A percentile compares a stretch with the other conserved stretches of the same genome.
These are phyloP conservation scores for Diacarnus erythraeanus DNA, from an alignment of 37 sponge, comb jelly and placozoan species.

Conservation along the genomic window DNA sequence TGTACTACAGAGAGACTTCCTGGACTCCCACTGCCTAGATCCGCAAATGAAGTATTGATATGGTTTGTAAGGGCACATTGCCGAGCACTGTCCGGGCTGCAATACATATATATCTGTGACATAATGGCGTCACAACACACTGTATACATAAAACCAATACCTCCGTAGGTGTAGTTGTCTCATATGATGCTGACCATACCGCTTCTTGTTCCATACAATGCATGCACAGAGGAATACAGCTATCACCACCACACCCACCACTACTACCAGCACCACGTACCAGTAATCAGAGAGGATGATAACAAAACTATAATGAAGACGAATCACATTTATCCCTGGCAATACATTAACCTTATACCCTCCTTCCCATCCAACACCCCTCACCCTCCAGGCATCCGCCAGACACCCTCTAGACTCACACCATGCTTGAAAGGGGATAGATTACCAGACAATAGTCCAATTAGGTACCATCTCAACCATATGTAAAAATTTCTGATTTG, in stretches of 20 bases:
- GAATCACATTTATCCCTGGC: background rate
- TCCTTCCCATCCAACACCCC: no score
- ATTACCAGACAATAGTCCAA: no score
- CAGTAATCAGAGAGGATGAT: conserved; percentile 32
- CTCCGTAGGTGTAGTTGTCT: background rate
- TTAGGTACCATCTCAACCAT: no score
- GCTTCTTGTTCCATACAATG: conserved; percentile 7
- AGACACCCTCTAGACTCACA: no score
- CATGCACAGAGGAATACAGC: conserved; percentile 50
- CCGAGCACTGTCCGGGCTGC: background rate
- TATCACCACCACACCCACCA: conserved; percentile 29
- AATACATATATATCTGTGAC: background rate
- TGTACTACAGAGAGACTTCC: conserved; percentile 33
- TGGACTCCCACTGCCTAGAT: conserved; percentile 18
- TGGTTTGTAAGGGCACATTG: background rate
- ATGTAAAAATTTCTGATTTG: no score
- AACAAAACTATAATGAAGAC: conserved; percentile 7
- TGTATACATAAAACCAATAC: background rate
- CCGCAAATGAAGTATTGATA: conserved; percentile 9
- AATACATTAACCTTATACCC: no score
- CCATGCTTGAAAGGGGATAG: no score
- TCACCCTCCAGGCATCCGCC: no score
- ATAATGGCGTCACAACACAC: background rate
- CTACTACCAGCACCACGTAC: conserved; percentile 49
- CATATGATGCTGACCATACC: background rate